phyloP scores from a whole-genome alignment of 2,113 vertebrate species.

The Murina feae region DNA sequence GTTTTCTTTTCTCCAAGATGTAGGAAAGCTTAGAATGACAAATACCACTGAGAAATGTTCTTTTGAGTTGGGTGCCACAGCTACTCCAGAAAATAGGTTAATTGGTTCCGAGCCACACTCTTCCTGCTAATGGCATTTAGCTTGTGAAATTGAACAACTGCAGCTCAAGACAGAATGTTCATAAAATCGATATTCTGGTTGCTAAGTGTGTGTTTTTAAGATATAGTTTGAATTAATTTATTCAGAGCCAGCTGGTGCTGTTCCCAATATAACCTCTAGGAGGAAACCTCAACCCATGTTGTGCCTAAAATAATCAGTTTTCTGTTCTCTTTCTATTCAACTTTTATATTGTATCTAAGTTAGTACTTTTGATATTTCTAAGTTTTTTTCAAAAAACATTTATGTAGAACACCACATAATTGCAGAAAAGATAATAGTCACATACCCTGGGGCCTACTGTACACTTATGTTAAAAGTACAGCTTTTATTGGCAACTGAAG shows the following conservation, averaged over 20 bases:
- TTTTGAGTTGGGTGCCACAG: conserved; percentile 59
- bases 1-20: conserved; percentile 58
- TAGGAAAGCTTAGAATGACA: conserved; percentile 59
- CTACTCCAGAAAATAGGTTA: conserved; percentile 59
- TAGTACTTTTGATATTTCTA: conserved; percentile 84
- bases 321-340: conserved; percentile 73
- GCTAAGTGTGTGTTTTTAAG: conserved; percentile 72
- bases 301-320: conserved; percentile 66
- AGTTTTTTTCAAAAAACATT: conserved; percentile 79
- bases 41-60: conserved; percentile 71
- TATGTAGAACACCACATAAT: conserved; percentile 89
- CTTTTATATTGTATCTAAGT: conserved; percentile 78
- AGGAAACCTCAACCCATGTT: conserved; percentile 85
- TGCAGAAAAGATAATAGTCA: conserved; percentile 90
- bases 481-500: conserved; percentile 89
- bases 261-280: conserved; percentile 83
- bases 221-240: conserved; percentile 72
- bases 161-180: conserved; percentile 64
- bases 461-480: conserved; percentile 90
- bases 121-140: conserved; percentile 61
- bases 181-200: conserved; percentile 72
- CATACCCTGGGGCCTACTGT: conserved; percentile 88
- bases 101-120: conserved; percentile 42
- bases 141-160: conserved; percentile 60
- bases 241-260: conserved; percentile 71